Base-by-base conservation (phyloP, 1,140 invertebrate species). In the Aphelinus atriplicis region DNA sequence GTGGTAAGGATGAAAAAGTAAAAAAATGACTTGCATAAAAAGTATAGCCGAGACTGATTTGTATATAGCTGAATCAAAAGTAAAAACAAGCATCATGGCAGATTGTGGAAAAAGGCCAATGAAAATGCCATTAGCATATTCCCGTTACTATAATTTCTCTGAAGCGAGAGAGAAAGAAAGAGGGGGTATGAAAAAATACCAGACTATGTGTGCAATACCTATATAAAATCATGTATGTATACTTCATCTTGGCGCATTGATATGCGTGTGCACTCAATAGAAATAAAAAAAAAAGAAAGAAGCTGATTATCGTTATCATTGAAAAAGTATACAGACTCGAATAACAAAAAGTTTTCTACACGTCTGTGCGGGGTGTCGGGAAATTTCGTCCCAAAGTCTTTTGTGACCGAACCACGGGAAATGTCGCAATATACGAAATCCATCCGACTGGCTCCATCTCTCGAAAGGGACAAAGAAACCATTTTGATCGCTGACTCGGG, bases 1-100 rank as follows among this genome's bases (percentile, higher is more conserved):
- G 26, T 26, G 26, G 26, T 0, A 26, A 26, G 43, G 47, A 47
- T 1, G 7, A 61, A 57, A 5, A 42, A 46, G n/a, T 6, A 65
- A 61, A 67, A 73, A 73, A 61, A 47, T 73, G 64, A 73, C 71
- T 73, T 67, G 56, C 71, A 61, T n/a, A 67, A 73, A 66, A 1
- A 70, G 46, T 47, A 10, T 3, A 7, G 42, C 9, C 43, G 43
- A 51, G 9, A 43, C 7, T 42, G 58, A 66, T 55, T 58, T 51
- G 43, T 7, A 51, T 26, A 3, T 5, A 66, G 46, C 26, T 53
- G 42, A 66, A 60, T 58, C 7, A 51, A 60, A 73, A 66, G 26
- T 26, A 26, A 26, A 26, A 26, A 26, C 26, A 26, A 26, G 26
- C 26, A 26, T 26, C 26, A 26, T 26, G 26, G 26, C 26, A 26